These are phyloP conservation scores for Indicator maculatus DNA, from an alignment of 2,113 vertebrate species.

Conservation along the genomic window DNA sequence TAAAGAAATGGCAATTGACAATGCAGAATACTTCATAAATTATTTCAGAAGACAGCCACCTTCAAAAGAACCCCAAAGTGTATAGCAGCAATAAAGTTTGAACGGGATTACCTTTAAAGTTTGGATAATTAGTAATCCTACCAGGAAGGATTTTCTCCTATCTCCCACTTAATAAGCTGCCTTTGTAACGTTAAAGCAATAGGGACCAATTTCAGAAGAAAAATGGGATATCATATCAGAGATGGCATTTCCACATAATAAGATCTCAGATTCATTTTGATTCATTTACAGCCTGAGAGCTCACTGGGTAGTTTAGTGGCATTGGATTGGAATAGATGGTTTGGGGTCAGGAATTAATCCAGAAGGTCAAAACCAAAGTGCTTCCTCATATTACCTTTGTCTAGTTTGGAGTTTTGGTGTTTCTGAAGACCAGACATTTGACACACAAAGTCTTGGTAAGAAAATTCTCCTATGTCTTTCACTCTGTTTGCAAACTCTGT, in stretches of 20 bases:
- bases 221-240: slow-evolving; percentile 40
- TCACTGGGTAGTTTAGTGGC: slow-evolving; percentile 9
- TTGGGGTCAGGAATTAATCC: slow-evolving; percentile 53
- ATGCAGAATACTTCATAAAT: neutral
- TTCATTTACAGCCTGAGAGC: slow-evolving; percentile 47
- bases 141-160: slow-evolving; percentile 29
- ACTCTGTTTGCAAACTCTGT: neutral
- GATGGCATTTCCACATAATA: slow-evolving; percentile 47
- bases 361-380: slow-evolving; percentile 27
- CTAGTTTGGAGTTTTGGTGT: neutral
- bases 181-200: slow-evolving; percentile 39
- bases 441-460: neutral
- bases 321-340: slow-evolving; percentile 18
- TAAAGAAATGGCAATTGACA: neutral
- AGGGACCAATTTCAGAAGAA: slow-evolving; percentile 48
- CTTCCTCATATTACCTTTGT: neutral
- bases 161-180: slow-evolving; percentile 26
- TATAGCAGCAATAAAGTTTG: neutral
- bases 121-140: slow-evolving; percentile 29
- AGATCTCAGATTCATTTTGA: slow-evolving; percentile 52
- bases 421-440: neutral
- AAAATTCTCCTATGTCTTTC: neutral
- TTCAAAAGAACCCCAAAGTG: slow-evolving; percentile 6
- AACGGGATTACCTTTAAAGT: slow-evolving; percentile 24
- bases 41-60: neutral